Evolutionary conservation across 2,797 vertebrate species (phyloP).

Genomic region (Ctenosaura bakeri): DNA sequence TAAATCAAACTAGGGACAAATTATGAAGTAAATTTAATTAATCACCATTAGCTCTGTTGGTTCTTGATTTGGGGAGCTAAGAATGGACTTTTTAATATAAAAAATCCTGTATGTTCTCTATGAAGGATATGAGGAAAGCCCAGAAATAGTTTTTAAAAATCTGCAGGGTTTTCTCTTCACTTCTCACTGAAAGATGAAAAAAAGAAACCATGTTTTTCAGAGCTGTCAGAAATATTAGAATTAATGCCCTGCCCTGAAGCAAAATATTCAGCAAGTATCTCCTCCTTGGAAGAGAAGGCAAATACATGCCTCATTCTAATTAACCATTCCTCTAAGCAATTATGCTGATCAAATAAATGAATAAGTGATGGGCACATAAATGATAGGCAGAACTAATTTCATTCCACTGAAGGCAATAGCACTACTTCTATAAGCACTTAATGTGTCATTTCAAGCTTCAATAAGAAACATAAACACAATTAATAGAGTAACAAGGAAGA

Average conservation of each 20-base stretch:
- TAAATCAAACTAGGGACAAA: not conserved
- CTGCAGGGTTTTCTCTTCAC: slow-evolving; percentile 20
- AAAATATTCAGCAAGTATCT: slow-evolving; percentile 63
- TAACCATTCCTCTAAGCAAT: slow-evolving; percentile 75
- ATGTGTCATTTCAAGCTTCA: slow-evolving; percentile 71
- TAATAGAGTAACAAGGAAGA: slow-evolving; percentile 59
- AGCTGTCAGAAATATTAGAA: slow-evolving; percentile 50
- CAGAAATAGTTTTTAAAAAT: slow-evolving; percentile 45
- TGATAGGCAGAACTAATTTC: slow-evolving; percentile 71
- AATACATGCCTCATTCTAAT: slow-evolving; percentile 73
- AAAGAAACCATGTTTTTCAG: slow-evolving; percentile 9
- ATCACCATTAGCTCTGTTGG: not conserved
- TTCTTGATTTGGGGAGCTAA: not conserved
- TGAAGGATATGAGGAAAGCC: slow-evolving; percentile 18
- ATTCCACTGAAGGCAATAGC: slow-evolving; percentile 66
- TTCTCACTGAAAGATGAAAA: slow-evolving; percentile 35
- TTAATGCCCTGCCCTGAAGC: slow-evolving; percentile 60
- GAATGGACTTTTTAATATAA: not conserved
- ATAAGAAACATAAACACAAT: slow-evolving; percentile 56
- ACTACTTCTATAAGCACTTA: slow-evolving; percentile 67
- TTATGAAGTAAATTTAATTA: not conserved
- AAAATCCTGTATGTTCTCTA: not conserved
- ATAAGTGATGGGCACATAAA: slow-evolving; percentile 74
- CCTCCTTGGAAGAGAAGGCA: slow-evolving; percentile 55
- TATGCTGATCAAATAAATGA: slow-evolving; percentile 75